Base-by-base conservation (phyloP, 1,140 invertebrate genomes). In the Agraylea sexmaculata region DNA sequence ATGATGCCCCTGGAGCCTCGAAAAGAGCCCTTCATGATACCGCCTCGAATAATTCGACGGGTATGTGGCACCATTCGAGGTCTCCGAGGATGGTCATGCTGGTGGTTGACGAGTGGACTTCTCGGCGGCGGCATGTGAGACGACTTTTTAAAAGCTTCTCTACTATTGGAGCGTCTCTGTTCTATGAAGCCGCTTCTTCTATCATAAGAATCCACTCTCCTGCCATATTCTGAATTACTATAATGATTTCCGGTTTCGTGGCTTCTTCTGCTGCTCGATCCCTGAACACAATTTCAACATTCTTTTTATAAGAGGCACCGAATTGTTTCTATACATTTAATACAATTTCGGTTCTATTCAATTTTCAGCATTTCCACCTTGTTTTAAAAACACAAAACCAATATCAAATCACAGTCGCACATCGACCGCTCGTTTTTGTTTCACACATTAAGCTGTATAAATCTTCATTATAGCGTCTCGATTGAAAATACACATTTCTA, bases 231-330 rank as follows among this genome's bases (percentile, higher is more conserved):
- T n/a, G 59, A 60, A 45, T 59, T 58, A 41, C 62, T 61, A 52
- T 64, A 67, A 54, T 67, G 63, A 37, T 62, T 57, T 46, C 60
- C 59, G 47, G 58, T 60, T 38, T 66, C 64, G 56, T 66, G 62
- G 55, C 63, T 66, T 59, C 64, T 58, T 62, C 64, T 65, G 55
- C 64, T 61, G 46, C 63, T 59, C 13, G 62, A 60, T 47, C 62
- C 65, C 65, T 68, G 63, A 60, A 68, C 59, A 68, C 53, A 67
- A 66, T 52, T 60, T 55, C 60, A 51, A 59, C 56, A 59, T 51
- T 52, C 59, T 57, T 55, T 55, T 52, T 51, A 48, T 36, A 28
- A 23, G 13, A 18, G 19, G 25, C 34, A 4, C 19, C 34, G 43
- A 36, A 33, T 37, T 18, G 15, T 12, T 19, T 17, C 16, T 8